Percentiles rank a stretch among this genome's conserved stretches.
Evolutionary conservation across 2,797 vertebrate genomes (phyloP).

Genomic region (Premnoplex brunnescens): DNA sequence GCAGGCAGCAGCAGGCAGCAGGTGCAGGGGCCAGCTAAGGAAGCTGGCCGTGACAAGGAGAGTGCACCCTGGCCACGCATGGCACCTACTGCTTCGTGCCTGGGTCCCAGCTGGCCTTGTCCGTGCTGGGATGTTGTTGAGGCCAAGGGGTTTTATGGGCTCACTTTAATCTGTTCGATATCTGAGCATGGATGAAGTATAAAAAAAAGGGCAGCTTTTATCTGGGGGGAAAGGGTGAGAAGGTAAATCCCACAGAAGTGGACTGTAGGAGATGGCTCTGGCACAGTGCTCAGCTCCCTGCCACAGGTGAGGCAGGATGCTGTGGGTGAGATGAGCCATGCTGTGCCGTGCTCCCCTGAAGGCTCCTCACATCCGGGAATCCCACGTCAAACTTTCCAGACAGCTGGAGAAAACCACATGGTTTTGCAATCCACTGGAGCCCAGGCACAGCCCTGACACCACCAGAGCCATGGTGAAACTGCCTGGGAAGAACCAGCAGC

Average conservation of each 20-base stretch:
- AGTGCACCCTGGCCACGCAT: fast-evolving
- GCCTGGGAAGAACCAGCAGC: not conserved
- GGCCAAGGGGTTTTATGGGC: not conserved
- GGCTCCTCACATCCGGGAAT: slow-evolving; percentile 54
- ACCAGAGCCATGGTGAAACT: not conserved
- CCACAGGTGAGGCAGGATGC: not conserved
- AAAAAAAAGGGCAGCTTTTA: not conserved
- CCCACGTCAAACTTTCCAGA: slow-evolving; percentile 41
- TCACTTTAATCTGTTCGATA: not conserved
- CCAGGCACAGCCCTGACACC: not conserved
- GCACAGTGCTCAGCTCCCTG: not conserved
- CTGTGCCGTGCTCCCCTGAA: not conserved
- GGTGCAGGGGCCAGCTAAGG: not conserved
- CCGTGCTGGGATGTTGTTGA: fast-evolving
- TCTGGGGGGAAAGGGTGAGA: not conserved
- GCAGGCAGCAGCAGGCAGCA: not conserved
- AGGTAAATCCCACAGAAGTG: not conserved
- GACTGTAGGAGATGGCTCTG: not conserved
- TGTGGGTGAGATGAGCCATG: not conserved
- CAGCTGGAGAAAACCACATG: not conserved
- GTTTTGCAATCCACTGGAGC: not conserved
- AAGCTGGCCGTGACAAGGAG: not conserved
- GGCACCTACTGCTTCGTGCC: not conserved
- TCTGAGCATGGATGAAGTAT: fast-evolving
- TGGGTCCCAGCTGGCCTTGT: not conserved